Base-by-base conservation (phyloP, 2,797 vertebrate species). In the Florisuga fusca region DNA sequence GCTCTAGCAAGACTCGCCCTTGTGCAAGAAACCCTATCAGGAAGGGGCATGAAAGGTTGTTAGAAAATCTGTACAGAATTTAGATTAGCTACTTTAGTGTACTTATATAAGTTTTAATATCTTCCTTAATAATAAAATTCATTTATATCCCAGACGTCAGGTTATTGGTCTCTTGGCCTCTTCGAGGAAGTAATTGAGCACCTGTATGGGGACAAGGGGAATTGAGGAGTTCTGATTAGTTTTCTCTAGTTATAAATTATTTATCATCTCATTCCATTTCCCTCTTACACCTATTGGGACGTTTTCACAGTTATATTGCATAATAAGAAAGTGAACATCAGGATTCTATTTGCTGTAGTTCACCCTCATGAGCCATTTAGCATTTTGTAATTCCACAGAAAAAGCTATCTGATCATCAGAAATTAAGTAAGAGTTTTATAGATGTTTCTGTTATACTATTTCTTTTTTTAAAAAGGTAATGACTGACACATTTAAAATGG, bases 181-280 rank as follows among this genome's bases (percentile, higher is more conserved):
- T 96, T 83, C 1, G 0, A 92, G 77, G 84, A 96, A 95, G 95
- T 94, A 96, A 96, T 95, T 95, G 94, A 96, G 93, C 93, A 96
- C 93, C 94, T 96, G 95, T 93, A 75, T 85, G 43, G 94, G 93
- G 95, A 96, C 93, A 95, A 92, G 84, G 93, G 94, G 95, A 97
- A 90, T 75, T 93, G 95, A 96, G 73, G 83, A 92, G 89, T 74
- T 96, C 94, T 95, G 95, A 96, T 96, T 96, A 96, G 93, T 95
- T 95, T 96, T 97, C 93, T 95, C 93, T 90, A 95, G 89, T 94
- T 92, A 96, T 96, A 95, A 91, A 96, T 97, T 92, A 97, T 96
- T 97, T 97, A 97, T 97, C 72, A 90, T 80, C 85, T 96, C 89
- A 91, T 96, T 97, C 92, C 58, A 90, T 93, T 95, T 94, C 61